A percentile compares a stretch with the other conserved stretches of the same genome.
Conservation (phyloP, 2,797 vertebrate genomes). For the Aotus griseimembra region DNA sequence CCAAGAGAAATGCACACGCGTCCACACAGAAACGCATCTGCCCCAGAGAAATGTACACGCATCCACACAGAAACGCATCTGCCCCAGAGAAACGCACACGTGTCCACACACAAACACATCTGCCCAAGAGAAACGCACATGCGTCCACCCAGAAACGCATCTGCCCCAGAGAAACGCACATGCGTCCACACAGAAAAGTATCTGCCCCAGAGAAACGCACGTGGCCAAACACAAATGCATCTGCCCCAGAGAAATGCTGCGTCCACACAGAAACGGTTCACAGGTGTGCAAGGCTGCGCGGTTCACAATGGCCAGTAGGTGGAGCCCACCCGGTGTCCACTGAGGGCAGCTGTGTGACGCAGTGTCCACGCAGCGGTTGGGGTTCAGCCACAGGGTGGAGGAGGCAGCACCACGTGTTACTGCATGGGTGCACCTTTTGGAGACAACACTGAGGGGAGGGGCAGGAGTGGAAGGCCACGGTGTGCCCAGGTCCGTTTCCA, state of each 20-base stretch:
- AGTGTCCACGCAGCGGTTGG: neutral
- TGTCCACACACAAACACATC: no score
- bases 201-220: no score
- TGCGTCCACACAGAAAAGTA: fast-evolving
- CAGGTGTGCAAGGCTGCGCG: neutral
- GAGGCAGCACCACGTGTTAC: neutral
- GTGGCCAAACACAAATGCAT: no score
- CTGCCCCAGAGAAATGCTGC: no score
- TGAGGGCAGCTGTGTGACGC: neutral
- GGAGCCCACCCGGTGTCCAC: neutral
- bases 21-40: no score
- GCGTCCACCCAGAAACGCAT: no score
- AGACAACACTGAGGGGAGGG: neutral
- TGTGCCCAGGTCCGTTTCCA: neutral
- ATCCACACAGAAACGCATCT: no score
- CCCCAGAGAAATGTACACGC: fast-evolving
- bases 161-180: no score
- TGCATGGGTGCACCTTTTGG: neutral
- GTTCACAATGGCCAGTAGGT: neutral
- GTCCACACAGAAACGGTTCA: neutral
- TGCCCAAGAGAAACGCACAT: no score
- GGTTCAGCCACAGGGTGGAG: neutral
- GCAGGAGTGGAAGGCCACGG: neutral
- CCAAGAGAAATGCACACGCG: fast-evolving
- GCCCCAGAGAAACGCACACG: no score